Evolutionary conservation across 2,113 vertebrate genomes (phyloP).

Genomic region (Nannospalax galili): DNA sequence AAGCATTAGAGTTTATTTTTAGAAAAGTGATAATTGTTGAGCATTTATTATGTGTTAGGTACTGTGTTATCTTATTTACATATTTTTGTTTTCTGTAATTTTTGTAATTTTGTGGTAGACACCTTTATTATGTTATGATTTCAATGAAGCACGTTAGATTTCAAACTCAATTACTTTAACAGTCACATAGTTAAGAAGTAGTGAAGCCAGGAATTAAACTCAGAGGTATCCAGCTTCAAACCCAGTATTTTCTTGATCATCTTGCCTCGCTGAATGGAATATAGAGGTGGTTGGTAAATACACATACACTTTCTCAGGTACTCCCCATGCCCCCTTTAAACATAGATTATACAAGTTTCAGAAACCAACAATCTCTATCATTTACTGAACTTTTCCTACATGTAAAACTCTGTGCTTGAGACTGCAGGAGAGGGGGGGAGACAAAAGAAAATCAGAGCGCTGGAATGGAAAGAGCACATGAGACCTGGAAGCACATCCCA

Average conservation of each 20-base stretch:
- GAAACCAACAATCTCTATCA: not conserved
- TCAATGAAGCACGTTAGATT: not conserved
- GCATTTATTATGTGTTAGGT: not conserved
- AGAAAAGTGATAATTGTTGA: not conserved
- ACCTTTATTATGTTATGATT: not conserved
- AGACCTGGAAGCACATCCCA: not conserved
- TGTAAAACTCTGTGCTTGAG: not conserved
- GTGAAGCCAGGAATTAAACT: not conserved
- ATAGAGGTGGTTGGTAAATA: not conserved
- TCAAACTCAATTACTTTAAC: not conserved
- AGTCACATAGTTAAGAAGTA: not conserved
- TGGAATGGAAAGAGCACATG: not conserved
- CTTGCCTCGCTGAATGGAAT: not conserved
- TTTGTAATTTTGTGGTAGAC: not conserved
- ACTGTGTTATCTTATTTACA: not conserved
- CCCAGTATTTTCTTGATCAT: not conserved
- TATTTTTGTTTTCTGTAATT: not conserved
- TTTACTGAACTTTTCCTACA: not conserved
- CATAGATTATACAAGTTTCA: not conserved
- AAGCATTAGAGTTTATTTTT: constrained; percentile 2
- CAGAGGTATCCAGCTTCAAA: not conserved
- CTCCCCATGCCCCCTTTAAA: not conserved
- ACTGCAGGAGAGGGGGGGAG: not conserved
- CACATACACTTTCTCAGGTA: not conserved
- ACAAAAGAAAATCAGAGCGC: not conserved